A percentile compares a stretch with the other conserved stretches of the same genome.
phyloP scores from a whole-genome alignment of 2,797 vertebrate genomes.

The Buceros bicornis region DNA sequence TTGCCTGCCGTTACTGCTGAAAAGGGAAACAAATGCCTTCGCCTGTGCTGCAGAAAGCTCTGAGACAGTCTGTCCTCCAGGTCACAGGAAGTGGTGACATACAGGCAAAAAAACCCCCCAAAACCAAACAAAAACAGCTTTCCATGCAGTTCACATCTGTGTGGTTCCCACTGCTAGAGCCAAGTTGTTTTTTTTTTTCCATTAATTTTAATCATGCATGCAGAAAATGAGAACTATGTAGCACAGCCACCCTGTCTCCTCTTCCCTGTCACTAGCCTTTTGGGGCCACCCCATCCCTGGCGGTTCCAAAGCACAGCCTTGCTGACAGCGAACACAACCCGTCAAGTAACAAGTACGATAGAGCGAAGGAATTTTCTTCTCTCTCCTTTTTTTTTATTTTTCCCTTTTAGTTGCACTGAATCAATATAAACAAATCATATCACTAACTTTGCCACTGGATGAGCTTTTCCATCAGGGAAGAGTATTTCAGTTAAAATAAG shows the following conservation, averaged over 20 bases:
- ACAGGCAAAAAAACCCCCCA: not conserved
- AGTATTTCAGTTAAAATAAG: not conserved
- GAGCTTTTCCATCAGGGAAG: constrained; percentile 17
- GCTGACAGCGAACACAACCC: not conserved
- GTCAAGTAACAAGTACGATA: not conserved
- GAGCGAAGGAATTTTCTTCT: not conserved
- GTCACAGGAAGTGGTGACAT: constrained; percentile 46
- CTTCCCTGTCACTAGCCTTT: not conserved
- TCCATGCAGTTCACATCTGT: constrained; percentile 28
- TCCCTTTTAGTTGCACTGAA: not conserved
- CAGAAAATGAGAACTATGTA: constrained; percentile 49
- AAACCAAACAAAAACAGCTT: not conserved
- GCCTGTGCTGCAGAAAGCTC: not conserved
- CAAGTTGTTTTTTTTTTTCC: not conserved
- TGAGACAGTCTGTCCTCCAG: not conserved
- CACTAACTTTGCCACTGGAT: not conserved
- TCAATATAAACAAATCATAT: not conserved
- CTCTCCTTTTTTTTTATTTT: not conserved
- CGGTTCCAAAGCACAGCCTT: not conserved
- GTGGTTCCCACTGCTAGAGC: constrained; percentile 35
- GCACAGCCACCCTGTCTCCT: not conserved
- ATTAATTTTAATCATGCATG: constrained; percentile 15
- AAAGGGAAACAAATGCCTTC: not conserved
- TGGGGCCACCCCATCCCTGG: not conserved
- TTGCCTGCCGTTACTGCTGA: not conserved